Evolutionary conservation across 2,888 invertebrate species (phyloP).

Genomic region (Crocallis elinguaria): DNA sequence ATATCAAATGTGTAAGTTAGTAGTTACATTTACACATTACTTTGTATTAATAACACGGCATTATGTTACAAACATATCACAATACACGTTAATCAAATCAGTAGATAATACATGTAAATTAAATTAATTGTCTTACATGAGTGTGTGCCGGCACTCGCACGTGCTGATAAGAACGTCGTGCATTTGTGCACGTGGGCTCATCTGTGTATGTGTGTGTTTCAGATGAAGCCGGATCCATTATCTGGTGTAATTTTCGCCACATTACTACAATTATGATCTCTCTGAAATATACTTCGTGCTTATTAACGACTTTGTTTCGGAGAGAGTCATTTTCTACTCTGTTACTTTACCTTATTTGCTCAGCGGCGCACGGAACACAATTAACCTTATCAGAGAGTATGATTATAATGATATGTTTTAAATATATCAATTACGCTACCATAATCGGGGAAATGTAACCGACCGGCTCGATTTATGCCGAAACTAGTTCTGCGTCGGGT

Average conservation of each 20-base stretch:
- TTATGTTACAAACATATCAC: slow-evolving; percentile 2
- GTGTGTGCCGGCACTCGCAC: too few relatives aligned
- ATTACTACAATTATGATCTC: neutral
- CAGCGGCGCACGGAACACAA: neutral
- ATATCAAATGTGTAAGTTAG: too few relatives aligned
- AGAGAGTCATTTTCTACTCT: neutral
- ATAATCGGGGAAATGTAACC: too few relatives aligned
- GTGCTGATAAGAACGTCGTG: too few relatives aligned
- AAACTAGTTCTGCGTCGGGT: too few relatives aligned
- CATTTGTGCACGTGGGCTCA: too few relatives aligned
- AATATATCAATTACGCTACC: too few relatives aligned
- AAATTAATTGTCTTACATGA: neutral
- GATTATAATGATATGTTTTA: too few relatives aligned
- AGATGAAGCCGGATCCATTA: neutral
- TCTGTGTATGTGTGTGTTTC: neutral
- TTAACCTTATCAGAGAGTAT: too few relatives aligned
- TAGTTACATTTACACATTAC: neutral
- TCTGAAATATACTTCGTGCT: too few relatives aligned
- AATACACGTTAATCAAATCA: slow-evolving; percentile 3
- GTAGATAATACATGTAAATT: slow-evolving; percentile 1
- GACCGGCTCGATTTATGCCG: too few relatives aligned
- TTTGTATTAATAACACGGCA: neutral
- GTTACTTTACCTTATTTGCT: neutral
- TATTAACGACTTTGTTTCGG: too few relatives aligned
- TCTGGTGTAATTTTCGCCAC: neutral